Percentiles rank a stretch among this genome's conserved stretches.
Conservation (phyloP, 1,140 invertebrate species). For the Mycetomoellerius zeteki region DNA sequence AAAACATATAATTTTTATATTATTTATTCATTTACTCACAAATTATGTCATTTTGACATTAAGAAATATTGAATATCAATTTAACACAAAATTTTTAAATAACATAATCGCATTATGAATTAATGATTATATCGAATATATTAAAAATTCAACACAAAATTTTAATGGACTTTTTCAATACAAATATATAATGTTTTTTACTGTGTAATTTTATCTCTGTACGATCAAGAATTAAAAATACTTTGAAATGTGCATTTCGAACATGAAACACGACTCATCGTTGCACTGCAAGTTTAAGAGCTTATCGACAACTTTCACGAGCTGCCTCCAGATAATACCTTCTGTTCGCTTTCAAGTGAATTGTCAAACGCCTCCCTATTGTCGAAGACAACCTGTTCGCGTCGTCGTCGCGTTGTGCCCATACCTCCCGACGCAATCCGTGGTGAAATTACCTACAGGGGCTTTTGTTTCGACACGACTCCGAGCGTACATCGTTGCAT, state of each 20-base stretch:
- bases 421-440: background rate
- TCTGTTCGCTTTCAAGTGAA: slow-evolving; percentile 22
- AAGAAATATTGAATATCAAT: too few relatives aligned
- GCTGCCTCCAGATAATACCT: slow-evolving; percentile 15
- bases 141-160: too few relatives aligned
- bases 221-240: background rate
- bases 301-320: slow-evolving; percentile 30
- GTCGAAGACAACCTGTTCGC: slow-evolving; percentile 46
- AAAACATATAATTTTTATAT: too few relatives aligned
- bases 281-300: slow-evolving; percentile 22
- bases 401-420: background rate
- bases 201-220: background rate
- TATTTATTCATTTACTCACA: too few relatives aligned
- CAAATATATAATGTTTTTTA: too few relatives aligned
- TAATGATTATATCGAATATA: too few relatives aligned
- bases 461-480: slow-evolving; percentile 51
- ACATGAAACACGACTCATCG: background rate
- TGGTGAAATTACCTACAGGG: slow-evolving; percentile 61
- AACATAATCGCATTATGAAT: too few relatives aligned
- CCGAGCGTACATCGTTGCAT: background rate
- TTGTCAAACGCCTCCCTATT: slow-evolving; percentile 42
- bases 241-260: background rate
- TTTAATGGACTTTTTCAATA: too few relatives aligned
- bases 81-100: too few relatives aligned
- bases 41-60: too few relatives aligned